Evolutionary conservation across 2,888 invertebrate species (phyloP).

Genomic region (Mantis religiosa): DNA sequence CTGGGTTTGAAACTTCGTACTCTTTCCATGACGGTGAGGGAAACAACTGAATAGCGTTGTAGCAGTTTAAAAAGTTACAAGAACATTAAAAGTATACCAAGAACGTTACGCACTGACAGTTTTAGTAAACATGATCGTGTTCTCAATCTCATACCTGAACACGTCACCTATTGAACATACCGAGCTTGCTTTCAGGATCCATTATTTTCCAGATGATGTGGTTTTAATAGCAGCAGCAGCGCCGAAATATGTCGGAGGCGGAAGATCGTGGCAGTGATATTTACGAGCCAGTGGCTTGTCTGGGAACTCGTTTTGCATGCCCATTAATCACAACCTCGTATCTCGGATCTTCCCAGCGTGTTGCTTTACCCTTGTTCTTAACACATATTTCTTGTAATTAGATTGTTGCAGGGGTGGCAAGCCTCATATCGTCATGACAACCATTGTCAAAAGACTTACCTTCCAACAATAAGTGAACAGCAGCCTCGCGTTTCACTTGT

Average conservation of each 20-base stretch:
- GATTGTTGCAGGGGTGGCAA: background rate
- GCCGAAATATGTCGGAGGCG: background rate
- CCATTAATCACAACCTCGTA: background rate
- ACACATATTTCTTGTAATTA: background rate
- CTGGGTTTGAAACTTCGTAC: no score
- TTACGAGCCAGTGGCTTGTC: background rate
- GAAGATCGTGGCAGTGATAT: background rate
- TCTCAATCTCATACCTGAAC: background rate
- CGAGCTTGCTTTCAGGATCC: background rate
- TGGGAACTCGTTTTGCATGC: slow-evolving; percentile 15
- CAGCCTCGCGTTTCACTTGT: no score
- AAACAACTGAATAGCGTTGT: no score
- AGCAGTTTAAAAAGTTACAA: no score
- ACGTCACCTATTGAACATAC: background rate
- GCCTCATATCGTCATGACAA: no score
- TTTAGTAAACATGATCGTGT: background rate
- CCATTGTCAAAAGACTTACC: no score
- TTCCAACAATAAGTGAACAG: no score
- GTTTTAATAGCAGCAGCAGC: background rate
- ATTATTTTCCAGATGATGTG: background rate
- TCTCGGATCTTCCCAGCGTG: background rate
- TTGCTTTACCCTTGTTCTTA: background rate
- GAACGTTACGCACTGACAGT: no score
- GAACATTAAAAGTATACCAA: no score
- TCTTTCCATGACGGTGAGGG: no score